A percentile compares a stretch with the other conserved stretches of the same genome.
These are phyloP conservation scores for Drosophila anomalata DNA, from an alignment of 2,888 invertebrate species.

Conservation along the genomic window DNA sequence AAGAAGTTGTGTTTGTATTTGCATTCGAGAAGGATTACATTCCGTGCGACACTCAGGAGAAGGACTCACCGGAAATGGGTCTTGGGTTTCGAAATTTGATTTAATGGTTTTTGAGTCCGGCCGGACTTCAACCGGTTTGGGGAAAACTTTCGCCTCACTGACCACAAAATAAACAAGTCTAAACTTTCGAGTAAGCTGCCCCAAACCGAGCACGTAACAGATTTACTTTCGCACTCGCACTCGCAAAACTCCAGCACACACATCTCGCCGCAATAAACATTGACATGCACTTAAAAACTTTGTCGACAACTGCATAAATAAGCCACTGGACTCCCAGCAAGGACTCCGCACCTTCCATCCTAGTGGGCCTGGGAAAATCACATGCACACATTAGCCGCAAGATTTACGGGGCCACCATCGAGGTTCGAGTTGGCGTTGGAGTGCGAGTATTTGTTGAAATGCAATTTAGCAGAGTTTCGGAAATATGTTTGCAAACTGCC, in stretches of 20 bases:
- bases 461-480: constrained; percentile 33
- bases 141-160: constrained; percentile 4
- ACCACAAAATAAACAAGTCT: constrained; percentile 17
- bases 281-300: constrained; percentile 62
- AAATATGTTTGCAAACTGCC: constrained; percentile 46
- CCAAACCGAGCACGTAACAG: constrained; percentile 25
- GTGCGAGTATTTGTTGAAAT: constrained; percentile 13
- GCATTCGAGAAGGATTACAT: constrained; percentile 11
- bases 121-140: background rate
- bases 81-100: constrained; percentile 17
- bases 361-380: constrained; percentile 24
- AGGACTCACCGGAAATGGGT: background rate
- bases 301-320: constrained; percentile 45
- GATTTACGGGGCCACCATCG: constrained; percentile 35
- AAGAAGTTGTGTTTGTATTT: constrained; percentile 10
- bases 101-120: constrained; percentile 3
- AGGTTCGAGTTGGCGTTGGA: constrained; percentile 1
- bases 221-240: constrained; percentile 32
- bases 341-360: background rate
- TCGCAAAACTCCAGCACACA: constrained; percentile 3
- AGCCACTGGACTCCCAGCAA: constrained; percentile 6
- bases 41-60: background rate
- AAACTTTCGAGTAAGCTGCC: constrained; percentile 14
- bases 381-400: constrained; percentile 32
- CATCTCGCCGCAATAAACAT: constrained; percentile 53